phyloP scores from a whole-genome alignment of 2,113 vertebrate genomes.

The Notechis scutatus region DNA sequence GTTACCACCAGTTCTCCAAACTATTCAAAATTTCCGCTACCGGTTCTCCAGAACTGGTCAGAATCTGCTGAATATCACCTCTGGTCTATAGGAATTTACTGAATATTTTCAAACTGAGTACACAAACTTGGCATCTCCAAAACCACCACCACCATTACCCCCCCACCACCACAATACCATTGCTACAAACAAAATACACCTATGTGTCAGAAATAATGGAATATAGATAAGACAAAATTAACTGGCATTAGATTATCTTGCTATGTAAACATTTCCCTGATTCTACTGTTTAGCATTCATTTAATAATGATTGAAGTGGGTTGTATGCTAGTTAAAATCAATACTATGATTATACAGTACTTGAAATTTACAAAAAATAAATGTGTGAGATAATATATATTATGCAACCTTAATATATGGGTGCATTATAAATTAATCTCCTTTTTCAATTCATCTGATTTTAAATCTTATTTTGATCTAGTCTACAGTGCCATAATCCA shows the following conservation, averaged over 20 bases:
- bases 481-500: too few relatives aligned
- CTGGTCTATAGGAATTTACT: background rate
- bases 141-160: background rate
- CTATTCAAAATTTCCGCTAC: too few relatives aligned
- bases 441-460: background rate
- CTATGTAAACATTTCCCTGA: background rate
- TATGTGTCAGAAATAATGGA: conserved; percentile 22
- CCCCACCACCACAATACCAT: background rate
- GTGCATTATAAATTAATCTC: background rate
- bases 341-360: background rate
- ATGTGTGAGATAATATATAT: background rate
- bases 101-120: conserved; percentile 17
- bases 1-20: too few relatives aligned
- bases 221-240: conserved; percentile 1
- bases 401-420: background rate
- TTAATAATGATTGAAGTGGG: background rate
- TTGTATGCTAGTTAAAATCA: background rate
- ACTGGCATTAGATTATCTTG: background rate
- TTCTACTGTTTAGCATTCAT: background rate
- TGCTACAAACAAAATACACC: conserved; percentile 30
- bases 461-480: background rate
- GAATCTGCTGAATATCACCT: too few relatives aligned
- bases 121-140: background rate
- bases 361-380: background rate
- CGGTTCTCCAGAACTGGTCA: too few relatives aligned